Evolutionary conservation across 1,140 invertebrate species (phyloP).

Genomic region (Octopus sinensis): DNA sequence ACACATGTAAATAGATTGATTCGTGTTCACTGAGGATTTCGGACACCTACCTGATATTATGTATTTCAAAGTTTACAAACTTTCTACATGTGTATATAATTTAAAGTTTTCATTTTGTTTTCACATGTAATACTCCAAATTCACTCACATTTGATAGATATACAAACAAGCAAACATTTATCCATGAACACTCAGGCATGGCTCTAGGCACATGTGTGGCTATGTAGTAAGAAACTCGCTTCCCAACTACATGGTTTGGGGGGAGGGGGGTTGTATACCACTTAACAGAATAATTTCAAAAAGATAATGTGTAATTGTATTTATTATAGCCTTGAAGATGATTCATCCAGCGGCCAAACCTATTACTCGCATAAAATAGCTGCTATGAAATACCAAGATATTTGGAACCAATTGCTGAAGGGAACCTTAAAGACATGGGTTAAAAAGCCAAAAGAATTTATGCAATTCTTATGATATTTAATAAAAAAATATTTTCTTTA

Average conservation of each 20-base stretch:
- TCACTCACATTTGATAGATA: neutral
- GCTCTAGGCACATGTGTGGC: neutral
- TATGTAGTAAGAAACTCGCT: no score
- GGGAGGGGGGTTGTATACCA: no score
- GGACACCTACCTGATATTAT: no score
- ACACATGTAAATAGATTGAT: no score
- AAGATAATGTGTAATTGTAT: no score
- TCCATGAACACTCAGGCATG: neutral
- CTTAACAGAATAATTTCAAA: no score
- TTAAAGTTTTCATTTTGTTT: neutral
- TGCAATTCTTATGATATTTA: conserved; percentile 6
- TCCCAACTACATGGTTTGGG: no score
- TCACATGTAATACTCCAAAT: neutral
- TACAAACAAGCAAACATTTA: conserved; percentile 1
- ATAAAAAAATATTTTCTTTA: neutral
- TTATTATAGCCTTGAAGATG: no score
- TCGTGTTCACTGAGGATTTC: no score
- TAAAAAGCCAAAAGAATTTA: conserved; percentile 18
- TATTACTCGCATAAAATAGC: conserved; percentile 35
- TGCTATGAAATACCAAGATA: conserved; percentile 28
- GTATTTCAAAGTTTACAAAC: no score
- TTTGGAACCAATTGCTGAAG: conserved; percentile 27
- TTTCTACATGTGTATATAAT: no score
- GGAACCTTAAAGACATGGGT: conserved; percentile 25
- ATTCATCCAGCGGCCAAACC: neutral